Evolutionary conservation across 2,113 vertebrate genomes (phyloP), one percentile per base, ranked within the genome.

Genomic region (Cercocebus atys): DNA sequence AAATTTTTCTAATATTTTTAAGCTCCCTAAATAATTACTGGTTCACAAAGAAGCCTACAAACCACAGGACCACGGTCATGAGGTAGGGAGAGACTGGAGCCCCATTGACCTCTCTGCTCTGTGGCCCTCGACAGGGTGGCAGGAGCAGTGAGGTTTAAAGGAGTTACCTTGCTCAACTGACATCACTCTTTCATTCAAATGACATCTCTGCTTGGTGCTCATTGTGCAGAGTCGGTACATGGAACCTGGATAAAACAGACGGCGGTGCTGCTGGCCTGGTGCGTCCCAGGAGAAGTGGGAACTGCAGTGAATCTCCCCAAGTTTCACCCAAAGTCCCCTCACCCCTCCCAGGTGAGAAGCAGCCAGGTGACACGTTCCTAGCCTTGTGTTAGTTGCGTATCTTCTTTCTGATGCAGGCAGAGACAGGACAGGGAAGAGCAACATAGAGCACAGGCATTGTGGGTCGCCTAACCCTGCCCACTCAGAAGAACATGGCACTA

Each of bases 391-490:
- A 2, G 59, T 52, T 68, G 35, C 2, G 2, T 6, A 32, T 70
- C 73, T 89, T 87, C 40, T 50, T 57, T 27, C 55, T 0, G 0
- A 23, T 12, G 16, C 73, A 43, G 57, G 81, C 30, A 38, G 66
- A 43, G 57, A 86, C 30, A 38, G 66, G 52, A 50, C 17, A 38
- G 47, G 13, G 38, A 76, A 72, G 5, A 30, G 85, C 8, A 5
- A 14, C 0, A 0, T 3, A 8, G 22, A 43, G 22, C 68, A 32
- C 5, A 0, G 12, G 22, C n/a, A 7, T 72, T 78, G 8, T 1
- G 17, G 35, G 73, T 76, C 66, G 66, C 43, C 22, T 6, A 27
- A 38, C 9, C 16, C 81, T 82, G 66, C 23, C 68, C 35, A 30
- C 47, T 38, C 59, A n/a, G 76, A 66, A 45, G 27, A 72, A 57